Percentiles rank a stretch among this genome's conserved stretches.
Conservation (phyloP, 2,888 invertebrate species). For the Agrypnus murinus region DNA sequence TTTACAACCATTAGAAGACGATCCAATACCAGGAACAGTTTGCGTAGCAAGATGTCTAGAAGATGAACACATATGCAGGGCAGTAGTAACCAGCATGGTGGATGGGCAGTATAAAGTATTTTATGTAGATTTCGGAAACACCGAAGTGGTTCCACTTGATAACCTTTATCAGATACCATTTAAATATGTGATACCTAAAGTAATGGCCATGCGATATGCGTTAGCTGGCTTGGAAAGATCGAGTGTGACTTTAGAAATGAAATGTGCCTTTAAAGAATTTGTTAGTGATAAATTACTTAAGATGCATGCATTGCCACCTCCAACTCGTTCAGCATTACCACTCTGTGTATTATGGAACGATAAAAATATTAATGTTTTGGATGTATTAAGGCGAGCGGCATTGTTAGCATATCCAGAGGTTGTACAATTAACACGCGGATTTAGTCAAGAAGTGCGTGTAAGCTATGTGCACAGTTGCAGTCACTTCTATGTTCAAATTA, state of each 20-base stretch:
- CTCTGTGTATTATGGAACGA: conserved; percentile 82
- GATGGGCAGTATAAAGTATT: conserved; percentile 83
- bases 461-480: conserved; percentile 81
- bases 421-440: conserved; percentile 64
- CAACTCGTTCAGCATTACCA: conserved; percentile 82
- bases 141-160: conserved; percentile 81
- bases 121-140: conserved; percentile 88
- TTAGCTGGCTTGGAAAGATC: conserved; percentile 79
- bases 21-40: conserved; percentile 84
- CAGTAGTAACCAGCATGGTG: conserved; percentile 83
- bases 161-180: conserved; percentile 85
- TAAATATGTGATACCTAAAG: conserved; percentile 81
- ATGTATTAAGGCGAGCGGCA: conserved; percentile 71
- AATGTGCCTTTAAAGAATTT: conserved; percentile 81
- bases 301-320: conserved; percentile 80
- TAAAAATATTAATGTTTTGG: conserved; percentile 75
- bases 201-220: conserved; percentile 84
- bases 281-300: conserved; percentile 78
- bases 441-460: conserved; percentile 74
- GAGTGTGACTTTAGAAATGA: conserved; percentile 75
- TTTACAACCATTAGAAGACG: conserved; percentile 77
- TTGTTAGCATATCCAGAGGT: conserved; percentile 66
- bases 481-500: conserved; percentile 84
- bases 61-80: conserved; percentile 82
- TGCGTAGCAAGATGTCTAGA: conserved; percentile 84